Percentiles rank a stretch among this genome's conserved stretches.
These are phyloP conservation scores for Periparus ater DNA, from an alignment of 2,797 vertebrate genomes.

Conservation along the genomic window DNA sequence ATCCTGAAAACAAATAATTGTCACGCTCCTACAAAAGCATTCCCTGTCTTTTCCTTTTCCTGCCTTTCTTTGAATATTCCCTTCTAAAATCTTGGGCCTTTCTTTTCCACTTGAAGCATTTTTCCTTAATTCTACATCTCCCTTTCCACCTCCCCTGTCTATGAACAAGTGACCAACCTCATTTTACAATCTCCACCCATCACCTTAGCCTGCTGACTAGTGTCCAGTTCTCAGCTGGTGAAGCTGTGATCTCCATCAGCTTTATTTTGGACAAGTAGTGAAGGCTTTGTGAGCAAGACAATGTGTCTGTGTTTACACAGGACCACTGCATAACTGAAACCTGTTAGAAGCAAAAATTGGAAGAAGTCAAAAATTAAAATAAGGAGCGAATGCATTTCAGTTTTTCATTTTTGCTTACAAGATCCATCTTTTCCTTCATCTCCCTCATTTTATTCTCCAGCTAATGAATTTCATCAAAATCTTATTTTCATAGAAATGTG, in stretches of 20 bases:
- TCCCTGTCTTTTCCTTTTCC: not conserved
- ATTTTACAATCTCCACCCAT: not conserved
- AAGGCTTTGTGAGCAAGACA: not conserved
- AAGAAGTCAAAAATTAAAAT: not conserved
- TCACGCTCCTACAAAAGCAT: not conserved
- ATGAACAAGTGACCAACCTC: not conserved
- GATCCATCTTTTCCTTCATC: not conserved
- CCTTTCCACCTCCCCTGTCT: not conserved
- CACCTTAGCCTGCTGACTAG: not conserved
- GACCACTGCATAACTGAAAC: not conserved
- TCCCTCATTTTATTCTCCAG: not conserved
- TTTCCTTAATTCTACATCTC: not conserved
- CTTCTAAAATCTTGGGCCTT: not conserved
- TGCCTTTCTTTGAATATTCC: not conserved
- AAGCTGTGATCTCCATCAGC: not conserved
- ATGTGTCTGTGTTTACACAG: not conserved
- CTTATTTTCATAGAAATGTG: not conserved
- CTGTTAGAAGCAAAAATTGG: not conserved
- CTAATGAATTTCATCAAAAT: not conserved
- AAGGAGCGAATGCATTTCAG: not conserved
- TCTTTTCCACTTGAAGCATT: not conserved
- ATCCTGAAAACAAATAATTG: not conserved
- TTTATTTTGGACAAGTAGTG: not conserved
- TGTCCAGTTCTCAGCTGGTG: not conserved
- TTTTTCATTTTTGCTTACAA: not conserved